Conservation (phyloP, 2,113 vertebrate species). For the Plestiodon gilberti region DNA sequence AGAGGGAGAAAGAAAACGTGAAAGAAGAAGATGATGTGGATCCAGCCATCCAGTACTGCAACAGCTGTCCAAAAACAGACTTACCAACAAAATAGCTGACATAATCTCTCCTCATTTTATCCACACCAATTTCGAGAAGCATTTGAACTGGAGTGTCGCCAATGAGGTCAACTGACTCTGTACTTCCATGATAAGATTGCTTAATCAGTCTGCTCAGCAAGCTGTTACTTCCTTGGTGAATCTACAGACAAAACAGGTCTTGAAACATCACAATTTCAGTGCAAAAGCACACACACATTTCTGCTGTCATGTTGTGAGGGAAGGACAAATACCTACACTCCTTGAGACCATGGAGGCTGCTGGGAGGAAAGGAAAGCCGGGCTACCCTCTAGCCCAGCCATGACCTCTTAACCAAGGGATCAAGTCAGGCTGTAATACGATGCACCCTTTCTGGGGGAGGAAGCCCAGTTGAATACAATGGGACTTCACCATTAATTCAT, state of each 20-base stretch:
- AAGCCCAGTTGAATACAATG: too few relatives aligned
- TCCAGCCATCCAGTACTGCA: not conserved
- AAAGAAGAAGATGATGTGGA: not conserved
- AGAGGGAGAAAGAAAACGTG: not conserved
- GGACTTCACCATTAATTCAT: not conserved
- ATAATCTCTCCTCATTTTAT: conserved; percentile 97
- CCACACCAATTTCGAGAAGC: conserved; percentile 93
- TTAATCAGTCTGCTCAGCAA: conserved; percentile 89
- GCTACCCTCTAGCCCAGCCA: too few relatives aligned
- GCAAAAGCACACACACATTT: too few relatives aligned
- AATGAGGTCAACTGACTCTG: conserved; percentile 80
- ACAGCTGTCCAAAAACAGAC: not conserved
- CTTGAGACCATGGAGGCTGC: not conserved
- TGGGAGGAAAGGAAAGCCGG: not conserved
- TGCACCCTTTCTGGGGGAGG: too few relatives aligned
- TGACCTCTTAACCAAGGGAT: too few relatives aligned
- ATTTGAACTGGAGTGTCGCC: conserved; percentile 85
- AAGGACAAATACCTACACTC: too few relatives aligned
- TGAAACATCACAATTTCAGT: not conserved
- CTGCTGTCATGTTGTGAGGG: too few relatives aligned
- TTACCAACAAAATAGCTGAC: conserved; percentile 94
- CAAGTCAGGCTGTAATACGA: too few relatives aligned
- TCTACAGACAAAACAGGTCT: conserved; percentile 70
- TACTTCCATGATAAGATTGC: conserved; percentile 87
- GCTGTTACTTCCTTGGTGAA: conserved; percentile 91